A percentile compares a stretch with the other conserved stretches of the same genome.
phyloP scores from a whole-genome alignment of 2,113 vertebrate species.

The Dolichotis patagonum region DNA sequence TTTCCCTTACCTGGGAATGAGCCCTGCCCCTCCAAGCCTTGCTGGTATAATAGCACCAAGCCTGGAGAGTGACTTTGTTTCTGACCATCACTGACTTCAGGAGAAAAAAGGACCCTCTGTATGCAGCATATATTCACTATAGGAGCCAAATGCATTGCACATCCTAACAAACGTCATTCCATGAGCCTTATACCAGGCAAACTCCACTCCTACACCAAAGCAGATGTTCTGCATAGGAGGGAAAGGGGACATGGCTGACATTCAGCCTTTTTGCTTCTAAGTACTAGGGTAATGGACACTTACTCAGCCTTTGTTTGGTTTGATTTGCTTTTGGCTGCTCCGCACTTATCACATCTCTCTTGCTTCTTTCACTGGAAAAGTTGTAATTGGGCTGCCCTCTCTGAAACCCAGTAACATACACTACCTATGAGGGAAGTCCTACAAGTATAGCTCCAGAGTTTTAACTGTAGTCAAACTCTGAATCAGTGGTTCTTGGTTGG shows the following conservation, averaged over 20 bases:
- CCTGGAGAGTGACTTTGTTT: background rate
- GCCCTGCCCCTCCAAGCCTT: background rate
- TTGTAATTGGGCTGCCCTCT: background rate
- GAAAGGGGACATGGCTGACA: background rate
- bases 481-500: background rate
- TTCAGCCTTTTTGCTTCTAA: background rate
- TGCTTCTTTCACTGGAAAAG: background rate
- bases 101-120: background rate
- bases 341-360: background rate
- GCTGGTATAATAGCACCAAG: background rate
- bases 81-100: background rate
- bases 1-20: background rate
- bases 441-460: background rate
- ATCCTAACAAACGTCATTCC: too few relatives aligned
- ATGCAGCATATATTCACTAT: background rate
- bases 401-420: background rate
- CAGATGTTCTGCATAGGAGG: background rate
- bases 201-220: background rate
- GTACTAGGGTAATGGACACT: background rate
- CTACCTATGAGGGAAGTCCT: fast-evolving
- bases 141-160: background rate
- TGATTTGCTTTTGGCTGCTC: background rate
- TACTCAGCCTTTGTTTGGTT: background rate
- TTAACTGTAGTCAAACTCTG: background rate
- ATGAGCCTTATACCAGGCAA: background rate